Evolutionary conservation across 2,888 invertebrate species (phyloP).

Genomic region (Noctuana brunneofusca): DNA sequence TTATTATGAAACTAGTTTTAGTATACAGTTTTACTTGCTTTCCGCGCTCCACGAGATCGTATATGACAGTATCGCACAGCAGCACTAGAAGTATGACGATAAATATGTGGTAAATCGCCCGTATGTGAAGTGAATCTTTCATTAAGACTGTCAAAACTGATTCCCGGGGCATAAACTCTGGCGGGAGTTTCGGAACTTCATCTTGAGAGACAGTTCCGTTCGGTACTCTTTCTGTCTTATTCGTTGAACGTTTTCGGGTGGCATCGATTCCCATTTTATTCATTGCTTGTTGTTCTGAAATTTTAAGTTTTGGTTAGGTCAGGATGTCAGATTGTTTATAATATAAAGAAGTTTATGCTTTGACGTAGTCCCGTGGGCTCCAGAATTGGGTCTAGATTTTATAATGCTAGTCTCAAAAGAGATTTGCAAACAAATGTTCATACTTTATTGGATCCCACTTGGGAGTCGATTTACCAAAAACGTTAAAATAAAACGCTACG

Average conservation of each 20-base stretch:
- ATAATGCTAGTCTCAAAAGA: too few relatives aligned
- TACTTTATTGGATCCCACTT: too few relatives aligned
- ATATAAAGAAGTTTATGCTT: too few relatives aligned
- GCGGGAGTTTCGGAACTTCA: constrained; percentile 44
- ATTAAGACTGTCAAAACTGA: constrained; percentile 92
- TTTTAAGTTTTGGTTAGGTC: not conserved
- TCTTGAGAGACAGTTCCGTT: constrained; percentile 50
- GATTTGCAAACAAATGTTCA: too few relatives aligned
- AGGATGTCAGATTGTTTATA: not conserved
- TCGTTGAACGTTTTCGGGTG: constrained; percentile 42
- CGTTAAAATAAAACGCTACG: too few relatives aligned
- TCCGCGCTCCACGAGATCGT: constrained; percentile 89
- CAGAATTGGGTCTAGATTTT: too few relatives aligned
- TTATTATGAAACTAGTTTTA: not conserved
- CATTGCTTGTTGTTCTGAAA: constrained; percentile 8
- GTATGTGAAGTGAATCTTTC: constrained; percentile 88
- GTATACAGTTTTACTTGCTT: constrained; percentile 82
- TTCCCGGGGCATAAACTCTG: constrained; percentile 86
- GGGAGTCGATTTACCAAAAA: too few relatives aligned
- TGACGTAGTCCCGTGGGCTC: too few relatives aligned
- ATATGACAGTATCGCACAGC: constrained; percentile 87
- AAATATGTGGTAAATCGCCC: constrained; percentile 93
- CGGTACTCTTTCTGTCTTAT: constrained; percentile 39
- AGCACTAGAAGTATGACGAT: constrained; percentile 88
- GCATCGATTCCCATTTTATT: constrained; percentile 9